Conservation (phyloP, 1,140 invertebrate species). For the Penaeus indicus region DNA sequence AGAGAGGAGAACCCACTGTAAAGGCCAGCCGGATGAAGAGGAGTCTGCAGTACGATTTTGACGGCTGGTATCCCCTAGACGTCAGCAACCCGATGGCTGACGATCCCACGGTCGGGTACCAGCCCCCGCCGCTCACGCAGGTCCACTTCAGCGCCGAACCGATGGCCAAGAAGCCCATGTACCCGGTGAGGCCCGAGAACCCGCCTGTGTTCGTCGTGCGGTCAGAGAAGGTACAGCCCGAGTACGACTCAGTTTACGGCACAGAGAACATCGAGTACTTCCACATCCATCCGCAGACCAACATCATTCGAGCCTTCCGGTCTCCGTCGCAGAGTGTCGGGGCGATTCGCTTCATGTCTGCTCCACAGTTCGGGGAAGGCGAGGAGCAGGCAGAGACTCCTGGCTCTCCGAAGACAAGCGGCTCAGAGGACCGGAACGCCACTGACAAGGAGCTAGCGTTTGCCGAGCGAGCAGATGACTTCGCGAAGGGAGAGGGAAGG, state of each 20-base stretch:
- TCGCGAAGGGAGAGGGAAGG: neutral
- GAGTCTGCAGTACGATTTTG: conserved; percentile 51
- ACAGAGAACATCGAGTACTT: conserved; percentile 65
- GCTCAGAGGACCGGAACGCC: neutral
- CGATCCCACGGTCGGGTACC: conserved; percentile 61
- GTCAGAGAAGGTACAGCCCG: conserved; percentile 49
- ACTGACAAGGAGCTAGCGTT: conserved; percentile 34
- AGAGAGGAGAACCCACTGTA: conserved; percentile 29
- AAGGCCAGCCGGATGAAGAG: conserved; percentile 32
- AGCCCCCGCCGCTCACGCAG: conserved; percentile 57
- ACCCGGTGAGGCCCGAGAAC: conserved; percentile 61
- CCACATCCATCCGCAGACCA: conserved; percentile 62
- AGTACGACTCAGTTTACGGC: conserved; percentile 62
- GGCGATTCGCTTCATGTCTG: conserved; percentile 35
- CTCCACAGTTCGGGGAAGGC: conserved; percentile 11
- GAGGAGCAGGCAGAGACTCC: neutral
- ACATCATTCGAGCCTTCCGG: conserved; percentile 46
- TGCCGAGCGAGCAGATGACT: conserved; percentile 27
- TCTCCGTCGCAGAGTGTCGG: conserved; percentile 36
- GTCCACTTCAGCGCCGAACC: conserved; percentile 65
- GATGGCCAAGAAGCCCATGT: conserved; percentile 55
- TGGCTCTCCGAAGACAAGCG: neutral
- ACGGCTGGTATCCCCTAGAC: conserved; percentile 64
- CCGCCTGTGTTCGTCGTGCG: conserved; percentile 64
- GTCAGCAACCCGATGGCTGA: conserved; percentile 63